A percentile compares a stretch with the other conserved stretches of the same genome.
Evolutionary conservation across 1,140 invertebrate genomes (phyloP).

Genomic region (Colletes latitarsis): DNA sequence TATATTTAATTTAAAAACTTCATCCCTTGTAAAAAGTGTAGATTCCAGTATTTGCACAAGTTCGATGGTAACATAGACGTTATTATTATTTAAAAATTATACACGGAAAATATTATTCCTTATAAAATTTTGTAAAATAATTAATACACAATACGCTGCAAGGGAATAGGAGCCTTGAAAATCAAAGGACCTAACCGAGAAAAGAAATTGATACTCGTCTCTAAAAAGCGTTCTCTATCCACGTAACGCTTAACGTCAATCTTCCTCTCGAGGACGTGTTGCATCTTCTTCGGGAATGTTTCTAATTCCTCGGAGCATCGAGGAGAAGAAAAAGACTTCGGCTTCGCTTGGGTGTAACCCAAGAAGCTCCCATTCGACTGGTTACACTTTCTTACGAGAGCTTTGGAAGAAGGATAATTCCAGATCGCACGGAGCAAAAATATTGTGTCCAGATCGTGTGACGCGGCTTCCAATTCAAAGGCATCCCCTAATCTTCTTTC

Average conservation of each 20-base stretch:
- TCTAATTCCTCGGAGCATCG: neutral
- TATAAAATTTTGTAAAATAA: too few relatives aligned
- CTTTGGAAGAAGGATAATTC: slow-evolving; percentile 11
- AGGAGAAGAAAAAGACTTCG: neutral
- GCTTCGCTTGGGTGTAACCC: neutral
- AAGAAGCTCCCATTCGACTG: slow-evolving; percentile 8
- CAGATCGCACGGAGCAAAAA: slow-evolving; percentile 2
- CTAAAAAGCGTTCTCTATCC: too few relatives aligned
- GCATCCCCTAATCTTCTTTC: slow-evolving; percentile 63
- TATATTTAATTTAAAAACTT: too few relatives aligned
- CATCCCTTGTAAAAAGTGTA: too few relatives aligned
- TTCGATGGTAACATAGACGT: too few relatives aligned
- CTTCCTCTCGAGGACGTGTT: neutral
- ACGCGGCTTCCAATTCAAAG: slow-evolving; percentile 7
- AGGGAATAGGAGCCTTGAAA: too few relatives aligned
- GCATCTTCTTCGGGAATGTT: neutral
- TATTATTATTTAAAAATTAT: too few relatives aligned
- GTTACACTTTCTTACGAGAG: neutral
- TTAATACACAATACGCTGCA: too few relatives aligned
- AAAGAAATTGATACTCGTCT: too few relatives aligned
- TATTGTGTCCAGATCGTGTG: slow-evolving; percentile 2
- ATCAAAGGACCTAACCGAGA: too few relatives aligned
- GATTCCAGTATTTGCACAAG: too few relatives aligned
- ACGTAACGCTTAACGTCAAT: neutral
- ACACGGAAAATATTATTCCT: too few relatives aligned